Evolutionary conservation across 2,888 invertebrate genomes (phyloP).

Genomic region (Drosophila testacea): DNA sequence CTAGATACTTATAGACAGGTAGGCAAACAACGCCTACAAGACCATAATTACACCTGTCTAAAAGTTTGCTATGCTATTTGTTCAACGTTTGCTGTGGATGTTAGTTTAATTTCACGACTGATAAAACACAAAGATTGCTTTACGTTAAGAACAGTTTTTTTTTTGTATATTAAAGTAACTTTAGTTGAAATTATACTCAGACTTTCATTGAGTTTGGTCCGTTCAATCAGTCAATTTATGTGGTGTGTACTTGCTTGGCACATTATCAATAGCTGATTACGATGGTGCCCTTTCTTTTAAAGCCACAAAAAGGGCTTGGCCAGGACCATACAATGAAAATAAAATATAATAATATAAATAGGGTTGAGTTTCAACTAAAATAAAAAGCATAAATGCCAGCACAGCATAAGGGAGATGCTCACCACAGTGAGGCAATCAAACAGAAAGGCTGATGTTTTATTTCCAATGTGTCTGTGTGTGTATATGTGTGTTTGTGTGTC

Average conservation of each 20-base stretch:
- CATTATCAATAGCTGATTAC: conserved; percentile 68
- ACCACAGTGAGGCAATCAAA: conserved; percentile 65
- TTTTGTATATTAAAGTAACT: not conserved
- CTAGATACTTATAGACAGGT: not conserved
- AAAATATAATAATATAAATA: conserved; percentile 57
- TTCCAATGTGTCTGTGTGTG: conserved; percentile 42
- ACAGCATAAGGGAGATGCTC: not conserved
- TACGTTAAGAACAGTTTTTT: conserved; percentile 18
- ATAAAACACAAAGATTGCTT: conserved; percentile 69
- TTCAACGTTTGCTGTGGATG: conserved; percentile 31
- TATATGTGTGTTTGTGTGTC: conserved; percentile 38
- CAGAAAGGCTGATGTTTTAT: conserved; percentile 70
- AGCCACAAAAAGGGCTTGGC: conserved; percentile 56
- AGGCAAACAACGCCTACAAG: conserved; percentile 23
- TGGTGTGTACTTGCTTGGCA: conserved; percentile 10
- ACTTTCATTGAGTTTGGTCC: conserved; percentile 26
- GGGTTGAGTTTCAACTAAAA: conserved; percentile 63
- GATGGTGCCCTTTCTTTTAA: conserved; percentile 45
- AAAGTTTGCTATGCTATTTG: conserved; percentile 53
- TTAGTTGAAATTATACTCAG: not conserved
- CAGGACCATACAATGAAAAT: conserved; percentile 48
- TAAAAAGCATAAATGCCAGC: conserved; percentile 62
- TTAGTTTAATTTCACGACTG: conserved; percentile 74
- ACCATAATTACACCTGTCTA: conserved; percentile 75
- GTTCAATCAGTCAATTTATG: conserved; percentile 51